Percentiles rank a stretch among this genome's conserved stretches.
Conservation (phyloP, 2,797 vertebrate genomes). For the Paratrypauchen microcephalus region DNA sequence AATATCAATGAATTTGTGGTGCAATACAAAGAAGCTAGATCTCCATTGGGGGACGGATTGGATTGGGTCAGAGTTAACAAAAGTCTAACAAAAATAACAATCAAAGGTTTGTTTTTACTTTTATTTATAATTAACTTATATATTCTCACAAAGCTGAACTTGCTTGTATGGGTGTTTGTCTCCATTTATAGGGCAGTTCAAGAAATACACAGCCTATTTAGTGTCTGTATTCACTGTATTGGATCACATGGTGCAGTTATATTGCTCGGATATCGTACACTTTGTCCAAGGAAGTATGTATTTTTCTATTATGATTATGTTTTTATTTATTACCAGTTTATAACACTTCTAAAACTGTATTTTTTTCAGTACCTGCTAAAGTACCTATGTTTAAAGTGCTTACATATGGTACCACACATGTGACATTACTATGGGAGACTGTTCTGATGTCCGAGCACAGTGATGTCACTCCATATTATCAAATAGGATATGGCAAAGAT, state of each 20-base stretch:
- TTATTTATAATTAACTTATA: not conserved
- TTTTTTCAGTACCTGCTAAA: constrained; percentile 58
- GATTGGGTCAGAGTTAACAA: constrained; percentile 71
- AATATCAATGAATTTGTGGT: constrained; percentile 65
- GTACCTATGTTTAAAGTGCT: constrained; percentile 49
- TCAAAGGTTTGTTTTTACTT: constrained; percentile 64
- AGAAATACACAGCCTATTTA: constrained; percentile 64
- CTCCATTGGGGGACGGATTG: constrained; percentile 37
- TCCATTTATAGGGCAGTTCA: constrained; percentile 71
- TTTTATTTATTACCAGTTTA: not conserved
- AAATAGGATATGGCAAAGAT: constrained; percentile 47
- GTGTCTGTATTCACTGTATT: constrained; percentile 67
- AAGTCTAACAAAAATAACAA: constrained; percentile 23
- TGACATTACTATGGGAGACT: constrained; percentile 64
- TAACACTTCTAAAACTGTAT: not conserved
- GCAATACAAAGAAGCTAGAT: constrained; percentile 61
- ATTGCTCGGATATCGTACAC: constrained; percentile 56
- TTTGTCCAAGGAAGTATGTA: constrained; percentile 64
- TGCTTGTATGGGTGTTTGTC: constrained; percentile 48
- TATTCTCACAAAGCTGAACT: not conserved
- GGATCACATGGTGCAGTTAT: constrained; percentile 22
- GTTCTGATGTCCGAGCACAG: constrained; percentile 45
- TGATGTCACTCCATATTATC: constrained; percentile 62
- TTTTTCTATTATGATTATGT: constrained; percentile 9
- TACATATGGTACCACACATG: constrained; percentile 31